These are phyloP conservation scores for Caloenas nicobarica DNA, from an alignment of 2,113 vertebrate genomes.

Conservation along the genomic window DNA sequence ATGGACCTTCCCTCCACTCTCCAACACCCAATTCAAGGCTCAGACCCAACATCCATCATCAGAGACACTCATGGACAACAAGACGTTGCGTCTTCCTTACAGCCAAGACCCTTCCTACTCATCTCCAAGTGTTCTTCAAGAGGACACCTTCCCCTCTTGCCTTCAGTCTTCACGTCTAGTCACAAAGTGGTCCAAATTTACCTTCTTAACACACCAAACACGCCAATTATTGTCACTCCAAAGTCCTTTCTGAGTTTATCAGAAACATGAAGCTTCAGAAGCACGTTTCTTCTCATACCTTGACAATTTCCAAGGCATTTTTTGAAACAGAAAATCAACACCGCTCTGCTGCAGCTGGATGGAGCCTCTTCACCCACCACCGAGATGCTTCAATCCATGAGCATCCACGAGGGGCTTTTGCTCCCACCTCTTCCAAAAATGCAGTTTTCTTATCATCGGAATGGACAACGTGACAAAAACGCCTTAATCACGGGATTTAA, in stretches of 20 bases:
- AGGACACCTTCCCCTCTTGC: neutral
- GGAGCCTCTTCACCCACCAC: neutral
- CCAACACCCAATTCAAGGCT: no score
- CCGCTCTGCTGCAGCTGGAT: neutral
- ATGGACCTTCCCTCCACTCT: neutral
- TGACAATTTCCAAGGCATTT: neutral
- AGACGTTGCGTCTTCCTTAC: neutral
- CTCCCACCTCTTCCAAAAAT: neutral
- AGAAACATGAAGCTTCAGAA: neutral
- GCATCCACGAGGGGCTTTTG: neutral
- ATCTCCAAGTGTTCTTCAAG: neutral
- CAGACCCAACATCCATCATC: no score
- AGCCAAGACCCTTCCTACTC: neutral
- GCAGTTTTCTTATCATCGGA: neutral
- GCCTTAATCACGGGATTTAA: neutral
- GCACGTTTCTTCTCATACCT: neutral
- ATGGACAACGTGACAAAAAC: neutral
- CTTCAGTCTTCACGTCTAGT: neutral
- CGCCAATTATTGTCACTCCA: neutral
- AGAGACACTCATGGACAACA: no score
- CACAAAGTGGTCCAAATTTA: neutral
- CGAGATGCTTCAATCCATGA: neutral
- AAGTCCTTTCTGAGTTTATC: neutral
- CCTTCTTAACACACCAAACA: neutral
- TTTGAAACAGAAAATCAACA: neutral